phyloP scores from a whole-genome alignment of 2,888 invertebrate species.

The Cylloceria caligata region DNA sequence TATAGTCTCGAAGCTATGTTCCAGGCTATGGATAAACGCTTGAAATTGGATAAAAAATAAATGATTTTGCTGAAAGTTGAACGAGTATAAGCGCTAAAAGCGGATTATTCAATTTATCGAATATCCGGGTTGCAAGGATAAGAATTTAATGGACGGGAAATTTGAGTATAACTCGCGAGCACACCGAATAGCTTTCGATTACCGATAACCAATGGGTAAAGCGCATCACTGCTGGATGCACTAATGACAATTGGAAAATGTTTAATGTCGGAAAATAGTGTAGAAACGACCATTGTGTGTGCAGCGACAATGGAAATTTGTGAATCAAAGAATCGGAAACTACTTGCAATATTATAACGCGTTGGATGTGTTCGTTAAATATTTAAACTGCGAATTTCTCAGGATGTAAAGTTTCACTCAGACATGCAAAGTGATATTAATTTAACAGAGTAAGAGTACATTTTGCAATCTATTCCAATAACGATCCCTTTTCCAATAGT shows the following conservation, averaged over 20 bases:
- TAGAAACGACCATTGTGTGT: not conserved
- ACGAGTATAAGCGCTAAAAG: not conserved
- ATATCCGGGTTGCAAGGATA: conserved; percentile 40
- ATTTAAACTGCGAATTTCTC: not conserved
- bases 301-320: conserved; percentile 27
- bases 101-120: conserved; percentile 52
- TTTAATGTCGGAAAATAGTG: conserved; percentile 21
- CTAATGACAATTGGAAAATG: conserved; percentile 31
- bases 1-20: conserved; percentile 11
- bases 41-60: conserved; percentile 6
- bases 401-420: not conserved
- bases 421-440: not conserved
- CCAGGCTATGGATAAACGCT: conserved; percentile 15
- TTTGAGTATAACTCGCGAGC: conserved; percentile 18
- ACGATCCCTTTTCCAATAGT: no score
- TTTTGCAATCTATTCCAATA: no score
- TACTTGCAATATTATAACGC: conserved; percentile 4
- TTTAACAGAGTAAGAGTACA: not conserved
- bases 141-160: conserved; percentile 33
- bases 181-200: conserved; percentile 17
- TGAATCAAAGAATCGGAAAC: not conserved
- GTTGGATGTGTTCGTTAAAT: not conserved
- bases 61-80: not conserved
- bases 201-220: not conserved
- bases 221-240: not conserved